Evolutionary conservation across 1,140 invertebrate genomes (phyloP).

Genomic region (Saccostrea glomerata): DNA sequence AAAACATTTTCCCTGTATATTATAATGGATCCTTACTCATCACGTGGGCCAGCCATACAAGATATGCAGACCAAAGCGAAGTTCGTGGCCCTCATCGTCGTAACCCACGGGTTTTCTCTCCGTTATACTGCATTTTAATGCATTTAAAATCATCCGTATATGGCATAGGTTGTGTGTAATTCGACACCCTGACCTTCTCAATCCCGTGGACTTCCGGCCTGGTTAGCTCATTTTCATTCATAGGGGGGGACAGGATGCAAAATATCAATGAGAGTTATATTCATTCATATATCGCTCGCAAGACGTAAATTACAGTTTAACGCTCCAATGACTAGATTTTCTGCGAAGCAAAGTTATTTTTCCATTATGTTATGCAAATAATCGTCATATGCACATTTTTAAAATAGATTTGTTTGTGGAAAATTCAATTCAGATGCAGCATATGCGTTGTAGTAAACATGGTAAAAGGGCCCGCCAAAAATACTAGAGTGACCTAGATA

Average conservation of each 20-base stretch:
- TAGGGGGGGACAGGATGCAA: slow-evolving; percentile 44
- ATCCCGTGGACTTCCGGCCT: slow-evolving; percentile 44
- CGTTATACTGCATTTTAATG: too few species aligned
- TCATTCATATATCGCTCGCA: slow-evolving; percentile 24
- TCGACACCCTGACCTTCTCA: slow-evolving; percentile 43
- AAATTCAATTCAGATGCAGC: slow-evolving; percentile 1
- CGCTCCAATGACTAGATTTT: slow-evolving; percentile 17
- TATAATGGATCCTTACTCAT: too few species aligned
- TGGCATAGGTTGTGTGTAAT: slow-evolving; percentile 36
- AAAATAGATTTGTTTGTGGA: background rate
- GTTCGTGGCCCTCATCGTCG: too few species aligned
- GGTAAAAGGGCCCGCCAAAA: background rate
- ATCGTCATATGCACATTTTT: background rate
- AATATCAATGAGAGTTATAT: slow-evolving; percentile 39
- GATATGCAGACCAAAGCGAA: too few species aligned
- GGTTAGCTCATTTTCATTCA: slow-evolving; percentile 32
- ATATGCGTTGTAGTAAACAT: background rate
- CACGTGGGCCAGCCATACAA: too few species aligned
- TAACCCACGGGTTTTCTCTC: too few species aligned
- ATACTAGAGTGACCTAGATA: slow-evolving; percentile 16
- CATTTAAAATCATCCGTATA: slow-evolving; percentile 36
- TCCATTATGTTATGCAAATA: background rate
- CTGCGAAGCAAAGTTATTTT: background rate
- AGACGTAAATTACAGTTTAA: slow-evolving; percentile 34
- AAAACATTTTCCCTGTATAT: too few species aligned